Conservation (phyloP, 1,140 invertebrate species). For the Drosophila sulfurigaster region DNA sequence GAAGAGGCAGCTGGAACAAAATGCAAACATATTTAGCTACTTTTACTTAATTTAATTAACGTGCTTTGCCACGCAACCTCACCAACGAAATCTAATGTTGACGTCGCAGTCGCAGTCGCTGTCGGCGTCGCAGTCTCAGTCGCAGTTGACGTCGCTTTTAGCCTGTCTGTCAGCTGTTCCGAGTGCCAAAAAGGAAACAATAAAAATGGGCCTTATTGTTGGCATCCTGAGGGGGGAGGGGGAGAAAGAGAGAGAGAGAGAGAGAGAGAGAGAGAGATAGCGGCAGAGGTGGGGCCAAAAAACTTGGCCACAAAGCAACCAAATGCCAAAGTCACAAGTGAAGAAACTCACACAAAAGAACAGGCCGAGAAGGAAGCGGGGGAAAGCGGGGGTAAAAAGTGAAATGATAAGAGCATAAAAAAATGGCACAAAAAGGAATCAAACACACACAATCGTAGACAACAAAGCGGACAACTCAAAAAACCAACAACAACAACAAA, state of each 20-base stretch:
- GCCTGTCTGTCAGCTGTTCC: constrained; percentile 77
- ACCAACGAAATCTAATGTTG: constrained; percentile 8
- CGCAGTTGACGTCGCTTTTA: constrained; percentile 45
- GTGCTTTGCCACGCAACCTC: constrained; percentile 59
- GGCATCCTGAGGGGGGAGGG: constrained; percentile 63
- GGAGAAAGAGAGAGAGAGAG: too few relatives aligned
- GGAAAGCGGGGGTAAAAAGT: neutral
- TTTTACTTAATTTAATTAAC: constrained; percentile 84
- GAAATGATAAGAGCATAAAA: constrained; percentile 21
- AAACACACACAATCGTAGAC: constrained; percentile 9
- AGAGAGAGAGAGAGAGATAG: too few relatives aligned
- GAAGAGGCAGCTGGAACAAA: constrained; percentile 26
- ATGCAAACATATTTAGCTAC: constrained; percentile 79
- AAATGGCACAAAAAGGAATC: constrained; percentile 12
- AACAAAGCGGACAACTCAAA: constrained; percentile 17
- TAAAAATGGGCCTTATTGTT: constrained; percentile 80
- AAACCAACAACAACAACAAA: neutral
- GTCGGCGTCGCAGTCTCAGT: constrained; percentile 33
- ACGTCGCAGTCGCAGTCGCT: constrained; percentile 25
- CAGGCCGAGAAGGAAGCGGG: neutral
- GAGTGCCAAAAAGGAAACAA: constrained; percentile 74
- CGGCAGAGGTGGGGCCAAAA: neutral
- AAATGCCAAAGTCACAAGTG: constrained; percentile 42
- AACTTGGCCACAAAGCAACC: constrained; percentile 50
- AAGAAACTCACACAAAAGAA: constrained; percentile 21